Percentiles rank a stretch among this genome's conserved stretches.
Conservation (phyloP, 2,888 invertebrate genomes). For the Diarsia mendica region DNA sequence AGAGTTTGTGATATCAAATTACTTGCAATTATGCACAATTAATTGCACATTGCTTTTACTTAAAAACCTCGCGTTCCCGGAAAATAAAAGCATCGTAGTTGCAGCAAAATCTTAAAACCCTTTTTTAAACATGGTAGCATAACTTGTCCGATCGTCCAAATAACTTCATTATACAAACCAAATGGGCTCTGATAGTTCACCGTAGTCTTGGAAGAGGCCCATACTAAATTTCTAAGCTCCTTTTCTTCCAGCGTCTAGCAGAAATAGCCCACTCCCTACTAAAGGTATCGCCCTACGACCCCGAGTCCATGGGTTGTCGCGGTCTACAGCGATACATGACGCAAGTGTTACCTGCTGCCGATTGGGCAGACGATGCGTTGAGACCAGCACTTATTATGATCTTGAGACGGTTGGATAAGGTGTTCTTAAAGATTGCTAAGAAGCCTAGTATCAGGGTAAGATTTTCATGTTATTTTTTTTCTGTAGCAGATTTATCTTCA, state of each 20-base stretch:
- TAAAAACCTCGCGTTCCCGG: background rate
- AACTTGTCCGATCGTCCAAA: too few species aligned
- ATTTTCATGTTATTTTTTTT: conserved; percentile 20
- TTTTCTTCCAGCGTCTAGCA: conserved; percentile 93
- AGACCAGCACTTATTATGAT: conserved; percentile 97
- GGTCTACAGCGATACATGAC: conserved; percentile 98
- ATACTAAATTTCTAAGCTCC: background rate
- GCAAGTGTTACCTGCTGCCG: conserved; percentile 97
- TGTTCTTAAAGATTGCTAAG: conserved; percentile 99
- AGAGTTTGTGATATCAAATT: background rate
- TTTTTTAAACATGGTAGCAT: background rate
- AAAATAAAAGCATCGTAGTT: background rate
- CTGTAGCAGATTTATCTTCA: too few species aligned
- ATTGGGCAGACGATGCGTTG: conserved; percentile 98
- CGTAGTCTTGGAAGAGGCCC: background rate
- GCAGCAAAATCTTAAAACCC: background rate
- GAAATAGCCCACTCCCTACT: conserved; percentile 99
- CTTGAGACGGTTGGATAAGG: conserved; percentile 97
- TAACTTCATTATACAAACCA: background rate
- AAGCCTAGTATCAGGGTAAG: conserved; percentile 96
- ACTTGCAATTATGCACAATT: background rate
- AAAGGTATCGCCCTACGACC: conserved; percentile 99
- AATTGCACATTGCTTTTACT: background rate
- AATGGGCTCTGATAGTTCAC: too few species aligned
- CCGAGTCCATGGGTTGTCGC: conserved; percentile 98